These are phyloP conservation scores for Anthoptus insignis DNA, from an alignment of 2,888 invertebrate genomes.

Conservation along the genomic window DNA sequence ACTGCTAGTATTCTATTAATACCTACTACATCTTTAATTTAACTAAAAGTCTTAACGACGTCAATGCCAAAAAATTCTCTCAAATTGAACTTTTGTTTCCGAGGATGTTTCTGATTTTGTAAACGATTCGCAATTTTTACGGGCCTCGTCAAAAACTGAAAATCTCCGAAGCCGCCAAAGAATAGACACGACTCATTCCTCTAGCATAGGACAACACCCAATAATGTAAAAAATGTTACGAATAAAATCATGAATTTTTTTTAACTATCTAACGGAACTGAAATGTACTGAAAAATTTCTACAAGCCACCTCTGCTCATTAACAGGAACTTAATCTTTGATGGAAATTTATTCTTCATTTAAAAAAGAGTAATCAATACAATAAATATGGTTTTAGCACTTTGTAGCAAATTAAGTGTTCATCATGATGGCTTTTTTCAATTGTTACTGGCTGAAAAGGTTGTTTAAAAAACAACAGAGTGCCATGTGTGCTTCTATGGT, in stretches of 20 bases:
- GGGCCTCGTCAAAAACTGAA: constrained; percentile 62
- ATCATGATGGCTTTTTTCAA: too few species aligned
- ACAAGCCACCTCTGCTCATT: constrained; percentile 67
- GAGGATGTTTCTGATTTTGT: constrained; percentile 66
- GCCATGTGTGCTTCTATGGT: too few species aligned
- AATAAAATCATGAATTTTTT: constrained; percentile 57
- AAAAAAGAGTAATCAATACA: constrained; percentile 65
- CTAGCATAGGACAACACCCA: constrained; percentile 60
- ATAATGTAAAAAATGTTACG: constrained; percentile 59
- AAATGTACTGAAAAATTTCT: constrained; percentile 72
- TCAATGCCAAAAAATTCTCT: constrained; percentile 59
- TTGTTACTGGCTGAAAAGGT: too few species aligned
- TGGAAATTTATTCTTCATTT: constrained; percentile 65
- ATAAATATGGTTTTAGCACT: too few species aligned
- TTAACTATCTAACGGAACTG: constrained; percentile 65
- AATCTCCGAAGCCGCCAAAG: constrained; percentile 62
- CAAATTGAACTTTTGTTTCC: constrained; percentile 64
- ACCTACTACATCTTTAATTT: background rate
- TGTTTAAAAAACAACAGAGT: too few species aligned
- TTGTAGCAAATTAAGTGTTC: too few species aligned
- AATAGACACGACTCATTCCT: constrained; percentile 57
- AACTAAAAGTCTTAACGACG: constrained; percentile 54
- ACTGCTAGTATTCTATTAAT: too few species aligned
- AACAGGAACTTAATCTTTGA: constrained; percentile 68
- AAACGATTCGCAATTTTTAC: constrained; percentile 64